These are phyloP conservation scores for Caenorhabditis panamensis DNA, from an alignment of 2,888 invertebrate genomes.

Conservation along the genomic window DNA sequence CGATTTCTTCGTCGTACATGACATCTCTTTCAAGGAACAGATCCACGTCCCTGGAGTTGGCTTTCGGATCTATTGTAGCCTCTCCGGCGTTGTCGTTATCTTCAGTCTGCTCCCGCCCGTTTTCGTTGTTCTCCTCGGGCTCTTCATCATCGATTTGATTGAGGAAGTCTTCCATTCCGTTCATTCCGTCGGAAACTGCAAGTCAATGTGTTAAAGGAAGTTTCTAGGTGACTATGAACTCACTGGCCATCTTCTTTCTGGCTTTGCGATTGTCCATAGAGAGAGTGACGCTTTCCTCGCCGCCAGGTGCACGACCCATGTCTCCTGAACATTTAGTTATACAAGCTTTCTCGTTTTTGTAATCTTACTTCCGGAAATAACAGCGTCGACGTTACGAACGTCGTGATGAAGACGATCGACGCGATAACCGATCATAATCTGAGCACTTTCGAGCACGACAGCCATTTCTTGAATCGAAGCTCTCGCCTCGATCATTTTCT, in stretches of 20 bases:
- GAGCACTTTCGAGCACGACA: conserved; percentile 45
- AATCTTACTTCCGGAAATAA: conserved; percentile 20
- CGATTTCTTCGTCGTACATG: background rate
- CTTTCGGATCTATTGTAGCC: background rate
- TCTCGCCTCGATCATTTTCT: conserved; percentile 30
- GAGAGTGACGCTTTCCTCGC: conserved; percentile 14
- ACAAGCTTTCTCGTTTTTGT: no score
- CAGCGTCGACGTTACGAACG: conserved; percentile 23
- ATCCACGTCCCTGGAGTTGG: conserved; percentile 34
- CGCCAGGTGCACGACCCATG: background rate
- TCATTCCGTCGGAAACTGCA: conserved; percentile 38
- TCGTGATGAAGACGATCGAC: conserved; percentile 48
- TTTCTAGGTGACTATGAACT: no score
- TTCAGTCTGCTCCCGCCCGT: no score
- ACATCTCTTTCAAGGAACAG: conserved; percentile 3
- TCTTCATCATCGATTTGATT: conserved; percentile 15
- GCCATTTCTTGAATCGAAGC: conserved; percentile 52
- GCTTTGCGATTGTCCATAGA: conserved; percentile 25
- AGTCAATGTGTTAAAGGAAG: background rate
- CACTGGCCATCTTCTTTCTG: conserved; percentile 34
- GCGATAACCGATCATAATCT: conserved; percentile 32
- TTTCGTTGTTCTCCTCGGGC: no score
- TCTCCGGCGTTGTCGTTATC: conserved; percentile 17
- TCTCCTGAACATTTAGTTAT: conserved; percentile 19
- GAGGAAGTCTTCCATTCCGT: conserved; percentile 15